phyloP scores from a whole-genome alignment of 2,888 invertebrate species.

The Folsomia candida region DNA sequence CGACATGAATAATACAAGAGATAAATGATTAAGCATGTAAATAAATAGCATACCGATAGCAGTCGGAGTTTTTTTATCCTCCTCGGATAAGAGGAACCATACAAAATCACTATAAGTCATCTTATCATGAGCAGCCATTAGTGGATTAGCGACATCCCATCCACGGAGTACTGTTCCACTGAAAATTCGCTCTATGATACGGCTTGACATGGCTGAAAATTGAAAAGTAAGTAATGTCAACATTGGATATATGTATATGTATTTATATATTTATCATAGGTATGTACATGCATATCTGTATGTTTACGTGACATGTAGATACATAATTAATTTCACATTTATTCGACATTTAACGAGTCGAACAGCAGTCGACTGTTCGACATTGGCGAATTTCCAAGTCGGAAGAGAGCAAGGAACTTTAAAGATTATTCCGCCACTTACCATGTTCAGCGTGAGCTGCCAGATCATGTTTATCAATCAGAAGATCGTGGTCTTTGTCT shows the following conservation, averaged over 20 bases:
- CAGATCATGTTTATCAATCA: slow-evolving; percentile 90
- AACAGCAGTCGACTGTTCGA: not conserved
- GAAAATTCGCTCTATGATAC: slow-evolving; percentile 95
- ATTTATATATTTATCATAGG: no score
- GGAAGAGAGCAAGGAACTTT: not conserved
- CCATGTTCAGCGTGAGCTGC: slow-evolving; percentile 94
- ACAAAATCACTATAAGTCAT: slow-evolving; percentile 99
- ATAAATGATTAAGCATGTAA: no score
- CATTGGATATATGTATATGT: no score
- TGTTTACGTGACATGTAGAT: no score
- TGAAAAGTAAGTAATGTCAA: no score
- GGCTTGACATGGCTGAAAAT: slow-evolving; percentile 84
- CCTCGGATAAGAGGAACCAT: slow-evolving; percentile 97
- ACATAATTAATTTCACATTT: not conserved
- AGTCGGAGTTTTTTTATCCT: slow-evolving; percentile 95
- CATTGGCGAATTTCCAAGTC: no score
- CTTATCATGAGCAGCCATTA: slow-evolving; percentile 57
- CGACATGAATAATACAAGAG: not conserved
- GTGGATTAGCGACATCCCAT: slow-evolving; percentile 55
- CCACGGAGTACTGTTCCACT: slow-evolving; percentile 93
- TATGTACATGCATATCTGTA: no score
- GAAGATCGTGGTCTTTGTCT: slow-evolving; percentile 97
- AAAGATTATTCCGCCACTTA: slow-evolving; percentile 57
- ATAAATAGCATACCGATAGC: slow-evolving; percentile 62
- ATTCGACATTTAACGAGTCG: not conserved